Evolutionary conservation across 2,113 vertebrate species (phyloP), one percentile per base, ranked within the genome.

Genomic region (Phodopus roborovskii): DNA sequence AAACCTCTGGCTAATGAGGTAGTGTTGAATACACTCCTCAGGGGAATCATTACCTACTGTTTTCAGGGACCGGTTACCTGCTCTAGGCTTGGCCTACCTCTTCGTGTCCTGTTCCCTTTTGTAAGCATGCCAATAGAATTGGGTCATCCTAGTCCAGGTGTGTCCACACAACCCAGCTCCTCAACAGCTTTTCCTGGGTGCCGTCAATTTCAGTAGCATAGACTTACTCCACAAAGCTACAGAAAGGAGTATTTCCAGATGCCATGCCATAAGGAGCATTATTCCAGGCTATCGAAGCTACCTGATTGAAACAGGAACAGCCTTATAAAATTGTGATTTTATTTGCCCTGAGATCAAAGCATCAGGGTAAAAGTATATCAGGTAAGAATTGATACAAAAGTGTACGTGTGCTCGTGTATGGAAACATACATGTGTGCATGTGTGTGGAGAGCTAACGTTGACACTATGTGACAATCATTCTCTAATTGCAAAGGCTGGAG

Each of bases 191-290:
- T 8, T 71, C 70, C 70, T 71, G n/a, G 1, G 36, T 39, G 2
- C 56, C 36, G 60, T 70, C 82, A 50, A 33, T 50, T 85, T 87
- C 82, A 90, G 71, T 42, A 48, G 53, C 15, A 1, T 83, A 79
- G 56, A 78, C 70, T 48, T 94, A 64, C 26, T 95, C 39, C 74
- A 5, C 70, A 26, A 24, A 66, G 42, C 36, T 83, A 91, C 36
- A 60, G 16, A 85, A 28, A 45, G 22, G 7, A 58, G 26, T 88
- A 3, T 82, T 90, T 96, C 94, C 85, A 58, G 71, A 94, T 95
- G 73, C n/a, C 39, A 77, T 8, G 8, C n/a, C 39, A 78, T 62
- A 78, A 62, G 30, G 10, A 74, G 28, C 60, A 81, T 60, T 5
- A 66, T 94, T 64, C 45, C 15, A 90, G 30, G 13, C 39, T 48